Evolutionary conservation across 2,113 vertebrate species (phyloP).

Genomic region (Tympanuchus pallidicinctus): DNA sequence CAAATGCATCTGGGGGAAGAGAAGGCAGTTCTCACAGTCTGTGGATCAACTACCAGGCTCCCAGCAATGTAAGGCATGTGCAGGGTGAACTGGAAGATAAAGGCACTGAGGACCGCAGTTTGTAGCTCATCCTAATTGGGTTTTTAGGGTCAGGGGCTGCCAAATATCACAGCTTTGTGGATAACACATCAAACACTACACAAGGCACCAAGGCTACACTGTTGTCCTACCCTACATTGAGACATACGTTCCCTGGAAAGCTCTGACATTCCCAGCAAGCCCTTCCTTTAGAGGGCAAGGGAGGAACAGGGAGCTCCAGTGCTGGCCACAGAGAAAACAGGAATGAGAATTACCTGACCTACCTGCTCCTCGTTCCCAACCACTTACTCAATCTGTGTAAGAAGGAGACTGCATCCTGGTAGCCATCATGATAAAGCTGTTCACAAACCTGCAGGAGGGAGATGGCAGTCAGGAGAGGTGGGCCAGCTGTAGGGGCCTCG

Average conservation of each 20-base stretch:
- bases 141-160: not conserved
- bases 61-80: not conserved
- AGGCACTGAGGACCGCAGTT: not conserved
- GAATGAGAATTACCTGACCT: not conserved
- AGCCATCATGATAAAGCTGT: not conserved
- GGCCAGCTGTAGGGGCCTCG: not conserved
- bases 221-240: not conserved
- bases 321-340: too few species aligned
- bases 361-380: not conserved
- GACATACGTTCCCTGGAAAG: not conserved
- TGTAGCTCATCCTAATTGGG: not conserved
- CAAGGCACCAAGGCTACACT: not conserved
- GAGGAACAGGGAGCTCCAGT: not conserved
- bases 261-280: not conserved
- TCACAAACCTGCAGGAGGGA: not conserved
- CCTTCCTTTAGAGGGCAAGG: not conserved
- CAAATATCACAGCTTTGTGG: not conserved
- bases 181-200: not conserved
- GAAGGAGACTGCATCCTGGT: conserved; percentile 29
- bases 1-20: conserved; percentile 6
- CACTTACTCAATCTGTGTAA: conserved; percentile 39
- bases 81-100: not conserved
- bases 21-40: not conserved
- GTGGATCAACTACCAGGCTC: not conserved
- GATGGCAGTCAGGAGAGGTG: not conserved